Conservation (phyloP, 1,140 invertebrate species). For the Caerostris extrusa region DNA sequence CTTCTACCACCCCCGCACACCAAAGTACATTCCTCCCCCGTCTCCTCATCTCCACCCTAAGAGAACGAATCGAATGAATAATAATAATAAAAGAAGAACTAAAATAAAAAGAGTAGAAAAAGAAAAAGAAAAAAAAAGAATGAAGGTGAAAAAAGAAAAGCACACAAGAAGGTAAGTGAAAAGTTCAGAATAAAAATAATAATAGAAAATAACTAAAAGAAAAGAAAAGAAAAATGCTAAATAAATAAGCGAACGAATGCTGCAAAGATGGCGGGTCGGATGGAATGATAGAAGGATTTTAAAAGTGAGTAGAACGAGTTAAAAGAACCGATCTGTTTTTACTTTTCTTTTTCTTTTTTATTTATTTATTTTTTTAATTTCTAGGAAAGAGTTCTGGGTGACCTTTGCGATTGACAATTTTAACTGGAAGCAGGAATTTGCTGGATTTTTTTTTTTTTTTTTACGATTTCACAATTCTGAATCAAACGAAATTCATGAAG, state of each 20-base stretch:
- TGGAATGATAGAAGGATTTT: neutral
- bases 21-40: conserved; percentile 12
- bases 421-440: neutral
- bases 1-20: neutral
- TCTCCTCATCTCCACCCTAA: neutral
- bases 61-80: conserved; percentile 5
- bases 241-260: conserved; percentile 34
- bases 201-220: neutral
- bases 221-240: conserved; percentile 1
- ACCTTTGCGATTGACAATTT: conserved; percentile 12
- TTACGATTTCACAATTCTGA: too few species aligned
- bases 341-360: neutral
- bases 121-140: neutral
- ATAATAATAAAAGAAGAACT: neutral
- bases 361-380: neutral
- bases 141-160: neutral
- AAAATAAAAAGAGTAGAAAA: neutral
- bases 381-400: neutral
- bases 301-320: conserved; percentile 13
- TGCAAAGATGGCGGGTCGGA: neutral
- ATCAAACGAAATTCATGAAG: too few species aligned
- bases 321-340: conserved; percentile 5
- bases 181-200: neutral
- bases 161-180: neutral
- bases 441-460: neutral